Percentiles rank a stretch among this genome's conserved stretches.
These are phyloP conservation scores for Thamnophis elegans DNA, from an alignment of 2,797 vertebrate species.

Conservation along the genomic window DNA sequence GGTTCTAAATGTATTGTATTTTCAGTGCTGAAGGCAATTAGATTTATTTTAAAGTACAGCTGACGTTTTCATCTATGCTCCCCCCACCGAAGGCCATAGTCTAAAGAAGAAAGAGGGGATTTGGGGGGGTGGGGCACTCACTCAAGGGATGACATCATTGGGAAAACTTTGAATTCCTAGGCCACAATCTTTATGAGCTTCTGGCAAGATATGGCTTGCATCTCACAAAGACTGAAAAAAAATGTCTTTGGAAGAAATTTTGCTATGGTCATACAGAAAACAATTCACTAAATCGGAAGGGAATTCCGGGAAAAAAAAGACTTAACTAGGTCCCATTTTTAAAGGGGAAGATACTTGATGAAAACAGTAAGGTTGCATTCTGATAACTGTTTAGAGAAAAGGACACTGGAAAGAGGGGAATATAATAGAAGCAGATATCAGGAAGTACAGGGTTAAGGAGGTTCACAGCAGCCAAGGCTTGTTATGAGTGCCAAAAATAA, in stretches of 20 bases:
- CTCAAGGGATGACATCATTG: not conserved
- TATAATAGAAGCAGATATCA: not conserved
- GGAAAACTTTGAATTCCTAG: not conserved
- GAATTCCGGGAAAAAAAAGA: not conserved
- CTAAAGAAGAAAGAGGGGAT: not conserved
- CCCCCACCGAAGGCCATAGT: not conserved
- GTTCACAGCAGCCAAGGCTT: not conserved
- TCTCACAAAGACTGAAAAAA: not conserved
- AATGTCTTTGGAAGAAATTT: not conserved
- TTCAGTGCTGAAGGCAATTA: not conserved
- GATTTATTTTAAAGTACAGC: not conserved
- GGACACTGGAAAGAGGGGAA: not conserved
- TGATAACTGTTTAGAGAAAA: not conserved
- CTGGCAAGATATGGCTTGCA: not conserved
- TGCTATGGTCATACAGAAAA: too few species aligned
- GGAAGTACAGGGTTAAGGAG: not conserved
- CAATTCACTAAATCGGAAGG: not conserved
- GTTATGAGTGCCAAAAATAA: not conserved
- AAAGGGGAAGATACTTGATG: not conserved
- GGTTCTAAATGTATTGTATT: not conserved
- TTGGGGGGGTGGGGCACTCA: not conserved
- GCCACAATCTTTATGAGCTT: not conserved
- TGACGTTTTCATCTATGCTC: not conserved
- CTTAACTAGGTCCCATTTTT: not conserved
- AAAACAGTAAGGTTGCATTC: not conserved